Evolutionary conservation across 2,888 invertebrate genomes (phyloP).

Genomic region (Beris chalybata): DNA sequence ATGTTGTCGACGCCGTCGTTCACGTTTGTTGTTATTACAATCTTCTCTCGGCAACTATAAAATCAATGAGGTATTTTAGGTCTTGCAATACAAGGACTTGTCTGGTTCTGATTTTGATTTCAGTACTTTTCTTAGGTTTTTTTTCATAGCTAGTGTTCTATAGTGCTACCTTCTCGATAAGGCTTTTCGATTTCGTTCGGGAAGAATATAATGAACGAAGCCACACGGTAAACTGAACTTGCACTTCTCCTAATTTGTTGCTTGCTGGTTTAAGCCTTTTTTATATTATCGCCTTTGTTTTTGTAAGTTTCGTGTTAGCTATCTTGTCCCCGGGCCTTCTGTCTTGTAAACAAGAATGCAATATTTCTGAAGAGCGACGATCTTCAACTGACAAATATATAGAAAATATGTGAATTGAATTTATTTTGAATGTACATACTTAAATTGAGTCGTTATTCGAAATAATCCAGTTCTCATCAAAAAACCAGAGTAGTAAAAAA

Average conservation of each 20-base stretch:
- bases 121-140: conserved; percentile 12
- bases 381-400: too few relatives aligned
- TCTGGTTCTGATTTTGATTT: conserved; percentile 8
- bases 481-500: too few relatives aligned
- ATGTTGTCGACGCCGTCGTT: conserved; percentile 22
- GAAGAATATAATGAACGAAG: not conserved
- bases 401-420: too few relatives aligned
- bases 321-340: conserved; percentile 34
- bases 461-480: too few relatives aligned
- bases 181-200: not conserved
- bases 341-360: too few relatives aligned
- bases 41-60: not conserved
- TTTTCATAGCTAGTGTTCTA: not conserved
- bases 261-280: conserved; percentile 31
- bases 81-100: conserved; percentile 9
- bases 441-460: too few relatives aligned
- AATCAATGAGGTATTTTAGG: conserved; percentile 12
- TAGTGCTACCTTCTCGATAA: not conserved
- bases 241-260: conserved; percentile 24
- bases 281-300: conserved; percentile 27
- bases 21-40: conserved; percentile 4
- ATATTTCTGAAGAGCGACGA: too few relatives aligned
- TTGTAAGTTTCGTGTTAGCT: conserved; percentile 33
- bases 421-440: too few relatives aligned
- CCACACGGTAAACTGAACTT: conserved; percentile 22